Percentiles rank a stretch among this genome's conserved stretches.
phyloP scores from a whole-genome alignment of 2,113 vertebrate genomes.

The Petroica traversi region DNA sequence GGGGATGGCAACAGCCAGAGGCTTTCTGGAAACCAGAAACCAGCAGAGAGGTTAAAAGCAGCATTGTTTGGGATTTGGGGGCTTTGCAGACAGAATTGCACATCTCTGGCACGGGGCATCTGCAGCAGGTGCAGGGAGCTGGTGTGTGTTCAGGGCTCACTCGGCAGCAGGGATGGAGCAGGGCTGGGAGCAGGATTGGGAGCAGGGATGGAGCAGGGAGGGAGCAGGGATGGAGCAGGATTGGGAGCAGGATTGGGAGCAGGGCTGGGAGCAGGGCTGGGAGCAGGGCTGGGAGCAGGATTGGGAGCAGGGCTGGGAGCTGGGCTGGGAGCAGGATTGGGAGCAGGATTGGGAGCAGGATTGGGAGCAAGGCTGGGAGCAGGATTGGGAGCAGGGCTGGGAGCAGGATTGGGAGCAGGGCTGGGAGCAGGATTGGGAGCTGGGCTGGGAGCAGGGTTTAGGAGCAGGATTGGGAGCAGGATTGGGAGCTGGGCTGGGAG shows the following conservation, averaged over 20 bases:
- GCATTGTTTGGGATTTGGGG: not conserved
- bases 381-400: not conserved
- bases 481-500: not conserved
- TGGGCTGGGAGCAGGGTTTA: not conserved
- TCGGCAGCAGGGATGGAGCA: not conserved
- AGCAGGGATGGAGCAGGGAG: not conserved
- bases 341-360: not conserved
- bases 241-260: too few species aligned
- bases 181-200: not conserved
- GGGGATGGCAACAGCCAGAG: not conserved
- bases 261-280: not conserved
- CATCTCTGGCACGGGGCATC: not conserved
- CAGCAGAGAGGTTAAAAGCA: not conserved
- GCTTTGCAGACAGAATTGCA: not conserved
- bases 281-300: not conserved
- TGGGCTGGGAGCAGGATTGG: not conserved
- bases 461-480: too few species aligned
- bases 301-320: not conserved
- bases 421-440: not conserved
- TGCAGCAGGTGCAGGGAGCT: not conserved
- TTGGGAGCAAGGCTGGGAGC: not conserved
- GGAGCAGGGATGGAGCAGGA: not conserved
- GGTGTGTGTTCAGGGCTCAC: fast-evolving
- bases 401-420: not conserved
- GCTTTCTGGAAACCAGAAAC: not conserved